Conservation (phyloP, 2,113 vertebrate genomes). For the Sminthopsis crassicaudata region DNA sequence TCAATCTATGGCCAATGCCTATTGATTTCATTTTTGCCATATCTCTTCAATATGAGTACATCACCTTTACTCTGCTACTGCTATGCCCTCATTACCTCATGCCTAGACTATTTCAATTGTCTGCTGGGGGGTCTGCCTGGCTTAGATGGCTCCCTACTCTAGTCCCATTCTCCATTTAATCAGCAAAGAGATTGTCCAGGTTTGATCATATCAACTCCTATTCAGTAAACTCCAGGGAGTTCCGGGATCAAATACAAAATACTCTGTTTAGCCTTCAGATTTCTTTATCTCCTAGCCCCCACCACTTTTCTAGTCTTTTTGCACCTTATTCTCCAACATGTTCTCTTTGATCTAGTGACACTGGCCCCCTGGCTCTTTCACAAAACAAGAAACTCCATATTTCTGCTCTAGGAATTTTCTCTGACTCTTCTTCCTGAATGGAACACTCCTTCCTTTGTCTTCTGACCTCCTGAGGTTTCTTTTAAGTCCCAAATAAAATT, state of each 20-base stretch:
- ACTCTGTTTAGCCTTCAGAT: not conserved
- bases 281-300: not conserved
- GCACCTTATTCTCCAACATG: not conserved
- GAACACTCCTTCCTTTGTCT: not conserved
- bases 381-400: not conserved
- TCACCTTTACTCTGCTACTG: not conserved
- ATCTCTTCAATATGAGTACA: not conserved
- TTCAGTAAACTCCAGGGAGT: not conserved
- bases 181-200: not conserved
- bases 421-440: not conserved
- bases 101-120: not conserved
- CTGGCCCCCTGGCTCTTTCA: not conserved
- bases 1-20: not conserved
- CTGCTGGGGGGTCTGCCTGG: not conserved
- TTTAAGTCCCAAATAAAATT: not conserved
- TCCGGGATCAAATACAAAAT: not conserved
- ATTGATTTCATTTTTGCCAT: not conserved
- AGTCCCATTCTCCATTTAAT: not conserved
- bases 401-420: not conserved
- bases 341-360: not conserved
- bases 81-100: not conserved
- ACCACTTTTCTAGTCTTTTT: not conserved
- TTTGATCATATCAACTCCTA: not conserved
- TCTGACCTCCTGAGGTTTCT: not conserved
- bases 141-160: not conserved